Evolutionary conservation across 2,888 invertebrate species (phyloP).

Genomic region (Malachius bipustulatus): DNA sequence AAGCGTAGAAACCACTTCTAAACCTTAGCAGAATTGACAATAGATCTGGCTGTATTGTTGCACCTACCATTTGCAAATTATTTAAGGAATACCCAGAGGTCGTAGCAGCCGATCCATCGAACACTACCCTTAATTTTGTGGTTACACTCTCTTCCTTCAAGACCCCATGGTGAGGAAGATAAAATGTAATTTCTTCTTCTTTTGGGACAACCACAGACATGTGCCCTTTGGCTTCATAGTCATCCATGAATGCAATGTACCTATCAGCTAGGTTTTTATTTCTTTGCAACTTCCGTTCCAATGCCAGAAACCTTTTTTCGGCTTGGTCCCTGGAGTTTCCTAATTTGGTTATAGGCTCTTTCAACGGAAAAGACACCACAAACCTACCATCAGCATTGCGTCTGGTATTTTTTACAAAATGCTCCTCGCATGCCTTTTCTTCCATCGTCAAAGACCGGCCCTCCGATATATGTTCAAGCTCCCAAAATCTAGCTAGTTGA

Average conservation of each 20-base stretch:
- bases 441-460: constrained; percentile 1
- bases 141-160: too few species aligned
- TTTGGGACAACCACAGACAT: too few species aligned
- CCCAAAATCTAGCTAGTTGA: constrained; percentile 11
- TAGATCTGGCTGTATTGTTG: too few species aligned
- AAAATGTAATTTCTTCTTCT: too few species aligned
- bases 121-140: too few species aligned
- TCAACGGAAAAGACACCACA: constrained; percentile 10
- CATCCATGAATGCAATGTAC: constrained; percentile 8
- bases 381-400: constrained; percentile 5
- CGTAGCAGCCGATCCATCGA: too few species aligned
- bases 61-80: too few species aligned
- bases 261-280: background rate
- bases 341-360: background rate
- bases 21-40: too few species aligned
- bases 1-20: too few species aligned
- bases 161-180: too few species aligned
- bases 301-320: constrained; percentile 5
- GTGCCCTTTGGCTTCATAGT: constrained; percentile 8
- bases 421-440: too few species aligned
- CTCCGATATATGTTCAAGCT: constrained; percentile 9
- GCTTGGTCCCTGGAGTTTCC: constrained; percentile 9
- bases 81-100: too few species aligned
- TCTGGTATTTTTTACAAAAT: constrained; percentile 8
- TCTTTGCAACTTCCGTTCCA: constrained; percentile 3